These are phyloP conservation scores for Takifugu bimaculatus DNA, from an alignment of 2,113 vertebrate species.

Conservation along the genomic window DNA sequence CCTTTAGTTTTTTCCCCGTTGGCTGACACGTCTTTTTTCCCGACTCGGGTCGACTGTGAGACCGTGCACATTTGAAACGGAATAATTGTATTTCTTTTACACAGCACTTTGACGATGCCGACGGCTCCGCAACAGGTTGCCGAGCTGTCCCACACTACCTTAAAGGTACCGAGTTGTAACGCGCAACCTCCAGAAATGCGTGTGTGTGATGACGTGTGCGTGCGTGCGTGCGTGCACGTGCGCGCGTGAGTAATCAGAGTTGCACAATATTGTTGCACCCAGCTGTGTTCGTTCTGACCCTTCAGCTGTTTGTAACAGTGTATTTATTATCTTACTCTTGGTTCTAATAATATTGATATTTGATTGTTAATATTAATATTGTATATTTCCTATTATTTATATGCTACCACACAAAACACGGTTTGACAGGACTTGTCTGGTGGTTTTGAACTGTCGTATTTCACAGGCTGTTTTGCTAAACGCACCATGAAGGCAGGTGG, in stretches of 20 bases:
- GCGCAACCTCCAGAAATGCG: conserved; percentile 32
- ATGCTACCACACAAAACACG: conserved; percentile 81
- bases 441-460: conserved; percentile 40
- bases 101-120: conserved; percentile 61
- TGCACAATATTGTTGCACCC: conserved; percentile 78
- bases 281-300: conserved; percentile 73
- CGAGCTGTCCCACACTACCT: conserved; percentile 58
- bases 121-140: conserved; percentile 62
- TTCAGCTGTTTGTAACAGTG: conserved; percentile 86
- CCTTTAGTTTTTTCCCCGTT: conserved; percentile 17
- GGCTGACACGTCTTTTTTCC: conserved; percentile 1
- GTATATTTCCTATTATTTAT: conserved; percentile 94
- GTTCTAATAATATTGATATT: conserved; percentile 76
- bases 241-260: conserved; percentile 41
- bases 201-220: neutral
- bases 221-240: conserved; percentile 13
- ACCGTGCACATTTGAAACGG: conserved; percentile 29
- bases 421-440: conserved; percentile 54
- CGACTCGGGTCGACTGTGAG: conserved; percentile 22
- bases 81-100: conserved; percentile 8
- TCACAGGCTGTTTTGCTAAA: conserved; percentile 34
- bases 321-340: conserved; percentile 87
- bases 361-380: conserved; percentile 87
- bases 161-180: conserved; percentile 59
- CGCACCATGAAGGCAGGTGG: conserved; percentile 30